Percentiles rank a stretch among this genome's conserved stretches.
These are phyloP conservation scores for Campoletis raptor DNA, from an alignment of 2,888 invertebrate species.

Conservation along the genomic window DNA sequence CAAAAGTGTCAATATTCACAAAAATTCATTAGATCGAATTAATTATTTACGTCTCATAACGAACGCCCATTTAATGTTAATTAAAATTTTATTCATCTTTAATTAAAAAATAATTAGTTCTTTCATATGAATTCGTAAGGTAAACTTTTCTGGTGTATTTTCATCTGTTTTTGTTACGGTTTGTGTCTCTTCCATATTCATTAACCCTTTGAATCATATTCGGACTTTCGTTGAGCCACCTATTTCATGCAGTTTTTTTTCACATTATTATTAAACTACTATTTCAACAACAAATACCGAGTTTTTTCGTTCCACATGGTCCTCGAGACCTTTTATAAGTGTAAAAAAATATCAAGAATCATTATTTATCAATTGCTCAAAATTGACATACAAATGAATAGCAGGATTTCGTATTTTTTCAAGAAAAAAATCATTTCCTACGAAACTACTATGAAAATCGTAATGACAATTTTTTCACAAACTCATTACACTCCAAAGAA, in stretches of 20 bases:
- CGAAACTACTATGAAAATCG: neutral
- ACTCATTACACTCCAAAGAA: neutral
- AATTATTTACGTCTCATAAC: neutral
- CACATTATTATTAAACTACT: neutral
- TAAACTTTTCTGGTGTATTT: neutral
- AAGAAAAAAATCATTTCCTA: neutral
- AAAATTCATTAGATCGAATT: neutral
- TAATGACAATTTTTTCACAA: neutral
- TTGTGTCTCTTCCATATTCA: neutral
- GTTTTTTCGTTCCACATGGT: neutral
- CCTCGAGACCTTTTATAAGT: too few species aligned
- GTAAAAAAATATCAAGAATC: neutral
- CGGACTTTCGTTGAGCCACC: neutral
- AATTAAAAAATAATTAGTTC: neutral
- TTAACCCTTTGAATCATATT: neutral
- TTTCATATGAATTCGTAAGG: neutral
- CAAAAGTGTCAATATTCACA: neutral
- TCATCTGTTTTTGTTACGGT: neutral
- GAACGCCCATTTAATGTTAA: neutral
- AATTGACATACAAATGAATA: neutral
- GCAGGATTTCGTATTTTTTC: neutral
- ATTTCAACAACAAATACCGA: neutral
- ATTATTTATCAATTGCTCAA: neutral
- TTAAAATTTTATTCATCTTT: neutral
- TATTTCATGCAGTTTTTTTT: neutral